Conservation (phyloP, 2,888 invertebrate species). For the Drosophila melanosoma region DNA sequence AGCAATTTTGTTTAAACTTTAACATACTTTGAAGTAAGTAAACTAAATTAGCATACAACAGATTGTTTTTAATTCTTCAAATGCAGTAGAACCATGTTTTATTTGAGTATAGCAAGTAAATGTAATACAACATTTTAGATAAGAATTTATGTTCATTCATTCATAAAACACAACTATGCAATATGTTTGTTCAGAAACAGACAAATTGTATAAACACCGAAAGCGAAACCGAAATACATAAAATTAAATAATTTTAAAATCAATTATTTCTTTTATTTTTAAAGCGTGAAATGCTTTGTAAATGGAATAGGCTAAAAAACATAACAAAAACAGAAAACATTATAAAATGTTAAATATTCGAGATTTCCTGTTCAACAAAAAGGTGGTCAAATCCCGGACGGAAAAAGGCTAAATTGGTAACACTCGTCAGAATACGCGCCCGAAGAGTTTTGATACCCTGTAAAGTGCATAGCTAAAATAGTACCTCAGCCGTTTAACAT, state of each 20-base stretch:
- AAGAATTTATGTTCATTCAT: slow-evolving; percentile 47
- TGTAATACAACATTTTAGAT: slow-evolving; percentile 51
- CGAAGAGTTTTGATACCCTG: not conserved
- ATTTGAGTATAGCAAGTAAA: slow-evolving; percentile 47
- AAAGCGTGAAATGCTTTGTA: not conserved
- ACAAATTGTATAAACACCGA: slow-evolving; percentile 62
- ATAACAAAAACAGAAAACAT: not conserved
- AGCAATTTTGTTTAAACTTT: slow-evolving; percentile 49
- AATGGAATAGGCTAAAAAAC: not conserved
- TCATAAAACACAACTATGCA: slow-evolving; percentile 40
- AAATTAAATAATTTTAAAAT: slow-evolving; percentile 59
- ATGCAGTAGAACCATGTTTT: slow-evolving; percentile 65
- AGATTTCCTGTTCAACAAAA: not conserved
- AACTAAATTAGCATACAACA: slow-evolving; percentile 40
- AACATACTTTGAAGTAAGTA: slow-evolving; percentile 52
- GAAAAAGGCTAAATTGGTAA: not conserved
- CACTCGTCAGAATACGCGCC: not conserved
- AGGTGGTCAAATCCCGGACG: not conserved
- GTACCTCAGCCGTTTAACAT: not conserved
- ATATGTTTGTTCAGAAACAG: slow-evolving; percentile 52
- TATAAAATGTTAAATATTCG: not conserved
- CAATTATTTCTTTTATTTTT: slow-evolving; percentile 14
- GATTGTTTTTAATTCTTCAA: slow-evolving; percentile 62
- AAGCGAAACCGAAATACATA: slow-evolving; percentile 60
- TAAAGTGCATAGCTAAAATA: not conserved